A percentile compares a stretch with the other conserved stretches of the same genome.
Conservation (phyloP, 2,888 invertebrate species). For the Lordiphosa andalusiaca region DNA sequence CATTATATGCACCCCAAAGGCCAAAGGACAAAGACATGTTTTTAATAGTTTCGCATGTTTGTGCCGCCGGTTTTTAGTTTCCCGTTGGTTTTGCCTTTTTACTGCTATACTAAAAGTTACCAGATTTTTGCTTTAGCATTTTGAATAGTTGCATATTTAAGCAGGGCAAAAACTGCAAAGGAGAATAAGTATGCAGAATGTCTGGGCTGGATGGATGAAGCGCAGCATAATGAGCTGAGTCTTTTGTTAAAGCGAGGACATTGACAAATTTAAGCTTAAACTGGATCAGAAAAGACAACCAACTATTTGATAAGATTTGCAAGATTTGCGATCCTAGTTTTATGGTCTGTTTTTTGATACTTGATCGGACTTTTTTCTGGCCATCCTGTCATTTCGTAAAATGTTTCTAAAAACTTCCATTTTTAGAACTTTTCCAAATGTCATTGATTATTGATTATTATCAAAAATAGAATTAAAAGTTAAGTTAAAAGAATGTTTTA, state of each 20-base stretch:
- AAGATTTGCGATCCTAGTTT: too few species aligned
- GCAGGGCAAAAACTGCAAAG: constrained; percentile 29
- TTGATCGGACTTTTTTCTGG: too few species aligned
- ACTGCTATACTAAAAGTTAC: constrained; percentile 23
- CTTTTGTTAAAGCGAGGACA: neutral
- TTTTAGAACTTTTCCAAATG: too few species aligned
- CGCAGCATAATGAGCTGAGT: constrained; percentile 20
- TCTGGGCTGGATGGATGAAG: constrained; percentile 15
- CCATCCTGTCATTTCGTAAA: too few species aligned
- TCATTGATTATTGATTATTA: too few species aligned
- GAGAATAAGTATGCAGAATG: constrained; percentile 20
- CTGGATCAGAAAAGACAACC: too few species aligned
- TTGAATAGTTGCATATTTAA: constrained; percentile 58
- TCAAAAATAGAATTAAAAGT: too few species aligned
- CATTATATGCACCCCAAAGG: constrained; percentile 59
- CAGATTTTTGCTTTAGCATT: constrained; percentile 38
- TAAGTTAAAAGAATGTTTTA: too few species aligned
- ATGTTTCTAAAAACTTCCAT: too few species aligned
- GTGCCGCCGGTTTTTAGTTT: constrained; percentile 43
- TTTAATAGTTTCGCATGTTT: constrained; percentile 72
- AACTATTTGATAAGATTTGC: too few species aligned
- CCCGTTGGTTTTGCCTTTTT: constrained; percentile 20
- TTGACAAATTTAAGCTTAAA: too few species aligned
- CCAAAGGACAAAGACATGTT: constrained; percentile 66
- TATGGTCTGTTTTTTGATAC: too few species aligned